phyloP scores from a whole-genome alignment of 2,888 invertebrate genomes.

The Drosophila melanosoma region DNA sequence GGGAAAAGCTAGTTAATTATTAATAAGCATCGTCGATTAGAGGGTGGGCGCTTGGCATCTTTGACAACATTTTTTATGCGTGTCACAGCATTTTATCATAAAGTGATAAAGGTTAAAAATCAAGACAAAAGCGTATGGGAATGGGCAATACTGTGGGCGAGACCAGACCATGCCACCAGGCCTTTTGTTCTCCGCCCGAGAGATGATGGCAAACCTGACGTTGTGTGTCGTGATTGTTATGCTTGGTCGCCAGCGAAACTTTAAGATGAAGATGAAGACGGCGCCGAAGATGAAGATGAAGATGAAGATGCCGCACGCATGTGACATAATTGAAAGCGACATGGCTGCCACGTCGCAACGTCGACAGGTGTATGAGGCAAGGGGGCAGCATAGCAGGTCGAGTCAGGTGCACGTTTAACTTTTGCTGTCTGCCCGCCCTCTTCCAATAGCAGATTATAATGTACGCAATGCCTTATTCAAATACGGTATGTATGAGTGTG shows the following conservation, averaged over 20 bases:
- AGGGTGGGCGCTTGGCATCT: constrained; percentile 31
- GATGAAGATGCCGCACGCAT: constrained; percentile 67
- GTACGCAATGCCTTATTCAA: constrained; percentile 76
- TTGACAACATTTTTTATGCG: constrained; percentile 59
- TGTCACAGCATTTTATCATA: constrained; percentile 69
- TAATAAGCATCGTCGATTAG: constrained; percentile 76
- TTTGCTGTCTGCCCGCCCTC: constrained; percentile 44
- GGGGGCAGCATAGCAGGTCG: constrained; percentile 6
- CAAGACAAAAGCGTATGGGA: constrained; percentile 23
- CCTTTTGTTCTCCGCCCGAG: constrained; percentile 35
- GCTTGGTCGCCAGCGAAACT: constrained; percentile 31
- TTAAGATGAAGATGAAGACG: constrained; percentile 17
- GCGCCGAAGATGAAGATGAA: constrained; percentile 17
- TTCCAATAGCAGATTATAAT: constrained; percentile 73
- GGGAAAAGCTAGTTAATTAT: constrained; percentile 70
- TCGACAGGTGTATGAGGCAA: constrained; percentile 2
- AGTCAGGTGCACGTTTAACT: constrained; percentile 60
- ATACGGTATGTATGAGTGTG: constrained; percentile 30
- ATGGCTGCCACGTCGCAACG: constrained; percentile 59
- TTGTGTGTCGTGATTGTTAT: constrained; percentile 65
- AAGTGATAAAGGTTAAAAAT: constrained; percentile 74
- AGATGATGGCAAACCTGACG: constrained; percentile 53
- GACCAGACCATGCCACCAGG: constrained; percentile 2
- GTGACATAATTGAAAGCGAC: constrained; percentile 78
- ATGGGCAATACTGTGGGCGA: constrained; percentile 2